These are phyloP conservation scores for Colaptes auratus DNA, from an alignment of 2,113 vertebrate species.

Conservation along the genomic window DNA sequence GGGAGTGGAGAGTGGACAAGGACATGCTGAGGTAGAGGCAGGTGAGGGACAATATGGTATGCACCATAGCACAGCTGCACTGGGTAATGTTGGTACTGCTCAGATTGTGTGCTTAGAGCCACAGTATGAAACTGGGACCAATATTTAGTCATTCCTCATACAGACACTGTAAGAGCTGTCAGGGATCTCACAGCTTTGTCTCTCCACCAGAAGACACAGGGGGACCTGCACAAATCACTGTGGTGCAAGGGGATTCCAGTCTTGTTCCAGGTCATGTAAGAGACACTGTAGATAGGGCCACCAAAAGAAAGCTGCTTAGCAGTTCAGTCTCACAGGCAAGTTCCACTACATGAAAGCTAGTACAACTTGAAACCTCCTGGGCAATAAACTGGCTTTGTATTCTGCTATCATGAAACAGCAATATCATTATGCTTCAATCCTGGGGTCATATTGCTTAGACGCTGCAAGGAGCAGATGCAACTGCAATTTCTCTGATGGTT, in stretches of 20 bases:
- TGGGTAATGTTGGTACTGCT: background rate
- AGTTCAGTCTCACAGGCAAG: background rate
- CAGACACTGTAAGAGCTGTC: background rate
- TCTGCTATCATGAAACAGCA: constrained; percentile 34
- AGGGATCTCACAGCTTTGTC: background rate
- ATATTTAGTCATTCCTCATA: background rate
- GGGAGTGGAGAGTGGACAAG: background rate
- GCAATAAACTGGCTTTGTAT: background rate
- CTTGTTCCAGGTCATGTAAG: background rate
- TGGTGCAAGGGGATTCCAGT: background rate
- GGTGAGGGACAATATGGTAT: background rate
- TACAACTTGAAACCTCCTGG: background rate
- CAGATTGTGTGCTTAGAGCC: rapidly evolving
- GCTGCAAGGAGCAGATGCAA: background rate
- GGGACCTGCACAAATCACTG: background rate
- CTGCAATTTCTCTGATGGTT: background rate
- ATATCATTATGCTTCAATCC: background rate
- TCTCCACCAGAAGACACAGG: background rate
- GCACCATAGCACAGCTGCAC: background rate
- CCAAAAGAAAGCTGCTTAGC: background rate
- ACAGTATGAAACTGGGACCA: background rate
- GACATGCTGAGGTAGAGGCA: background rate
- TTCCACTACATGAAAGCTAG: background rate
- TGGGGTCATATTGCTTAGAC: background rate
- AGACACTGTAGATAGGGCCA: constrained; percentile 8